phyloP scores from a whole-genome alignment of 2,113 vertebrate genomes.

The Polypterus bichir region DNA sequence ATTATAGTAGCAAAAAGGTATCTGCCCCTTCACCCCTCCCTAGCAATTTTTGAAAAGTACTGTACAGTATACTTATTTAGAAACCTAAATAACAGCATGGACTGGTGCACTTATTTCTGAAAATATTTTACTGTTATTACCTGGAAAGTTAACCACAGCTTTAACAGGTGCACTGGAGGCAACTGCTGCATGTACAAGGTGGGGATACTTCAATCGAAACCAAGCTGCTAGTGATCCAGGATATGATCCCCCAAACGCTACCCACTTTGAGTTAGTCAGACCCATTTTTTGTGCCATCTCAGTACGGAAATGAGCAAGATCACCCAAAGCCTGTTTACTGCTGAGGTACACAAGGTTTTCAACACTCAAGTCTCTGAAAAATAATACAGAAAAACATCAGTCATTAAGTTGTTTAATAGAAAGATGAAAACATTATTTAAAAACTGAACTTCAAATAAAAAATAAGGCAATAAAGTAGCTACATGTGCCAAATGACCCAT shows the following conservation, averaged over 20 bases:
- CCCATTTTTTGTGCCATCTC: constrained; percentile 13
- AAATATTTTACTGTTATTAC: constrained; percentile 15
- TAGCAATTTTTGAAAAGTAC: too few relatives aligned
- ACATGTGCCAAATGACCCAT: too few relatives aligned
- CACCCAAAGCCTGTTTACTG: constrained; percentile 40
- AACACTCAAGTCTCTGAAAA: constrained; percentile 35
- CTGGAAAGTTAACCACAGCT: constrained; percentile 44
- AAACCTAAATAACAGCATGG: too few relatives aligned
- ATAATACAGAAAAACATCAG: background rate
- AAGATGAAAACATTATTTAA: background rate
- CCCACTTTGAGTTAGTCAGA: constrained; percentile 34
- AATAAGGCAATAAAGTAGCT: background rate
- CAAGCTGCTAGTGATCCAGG: constrained; percentile 42
- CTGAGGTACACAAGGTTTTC: constrained; percentile 39
- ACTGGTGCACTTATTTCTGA: too few relatives aligned
- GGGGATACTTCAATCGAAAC: constrained; percentile 48
- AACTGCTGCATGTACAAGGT: constrained; percentile 39
- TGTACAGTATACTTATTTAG: too few relatives aligned
- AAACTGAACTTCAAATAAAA: background rate
- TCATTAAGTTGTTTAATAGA: background rate
- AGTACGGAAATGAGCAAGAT: constrained; percentile 45
- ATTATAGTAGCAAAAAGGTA: too few relatives aligned
- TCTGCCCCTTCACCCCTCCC: too few relatives aligned
- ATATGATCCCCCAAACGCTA: constrained; percentile 42
- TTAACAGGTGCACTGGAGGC: constrained; percentile 40